These are phyloP conservation scores for Trachymyrmex septentrionalis DNA, from an alignment of 1,140 invertebrate species.

Conservation along the genomic window DNA sequence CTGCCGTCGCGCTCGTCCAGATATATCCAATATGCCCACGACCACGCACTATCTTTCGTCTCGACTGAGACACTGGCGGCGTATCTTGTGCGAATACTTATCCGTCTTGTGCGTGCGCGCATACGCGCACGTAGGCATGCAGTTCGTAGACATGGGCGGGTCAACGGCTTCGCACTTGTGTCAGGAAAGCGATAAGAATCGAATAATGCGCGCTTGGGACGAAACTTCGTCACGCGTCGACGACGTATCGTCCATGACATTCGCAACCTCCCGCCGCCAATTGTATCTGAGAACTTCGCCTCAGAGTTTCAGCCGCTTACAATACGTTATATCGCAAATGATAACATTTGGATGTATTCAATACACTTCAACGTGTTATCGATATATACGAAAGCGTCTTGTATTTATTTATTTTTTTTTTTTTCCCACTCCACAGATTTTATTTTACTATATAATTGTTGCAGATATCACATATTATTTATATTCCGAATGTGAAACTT, in stretches of 20 bases:
- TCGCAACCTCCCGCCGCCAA: constrained; percentile 28
- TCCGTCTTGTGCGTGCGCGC: not conserved
- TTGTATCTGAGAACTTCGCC: not conserved
- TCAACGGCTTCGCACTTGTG: constrained; percentile 59
- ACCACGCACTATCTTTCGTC: constrained; percentile 43
- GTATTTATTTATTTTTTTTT: too few species aligned
- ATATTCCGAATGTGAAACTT: not conserved
- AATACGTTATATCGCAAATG: not conserved
- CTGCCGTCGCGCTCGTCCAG: constrained; percentile 6
- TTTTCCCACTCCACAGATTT: not conserved
- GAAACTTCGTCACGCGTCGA: constrained; percentile 46
- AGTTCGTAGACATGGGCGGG: constrained; percentile 38
- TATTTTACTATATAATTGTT: not conserved
- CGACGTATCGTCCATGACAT: constrained; percentile 56
- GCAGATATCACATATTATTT: not conserved
- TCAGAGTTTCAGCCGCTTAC: not conserved
- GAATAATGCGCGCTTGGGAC: constrained; percentile 53
- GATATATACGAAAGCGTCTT: not conserved
- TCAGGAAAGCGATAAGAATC: constrained; percentile 66
- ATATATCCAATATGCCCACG: constrained; percentile 47
- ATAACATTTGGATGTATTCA: not conserved
- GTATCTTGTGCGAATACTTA: constrained; percentile 2
- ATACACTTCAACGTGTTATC: not conserved
- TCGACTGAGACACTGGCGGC: not conserved
- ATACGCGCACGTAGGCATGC: constrained; percentile 6